Evolutionary conservation across 1,140 invertebrate species (phyloP).

Genomic region (Drosophila triauraria): DNA sequence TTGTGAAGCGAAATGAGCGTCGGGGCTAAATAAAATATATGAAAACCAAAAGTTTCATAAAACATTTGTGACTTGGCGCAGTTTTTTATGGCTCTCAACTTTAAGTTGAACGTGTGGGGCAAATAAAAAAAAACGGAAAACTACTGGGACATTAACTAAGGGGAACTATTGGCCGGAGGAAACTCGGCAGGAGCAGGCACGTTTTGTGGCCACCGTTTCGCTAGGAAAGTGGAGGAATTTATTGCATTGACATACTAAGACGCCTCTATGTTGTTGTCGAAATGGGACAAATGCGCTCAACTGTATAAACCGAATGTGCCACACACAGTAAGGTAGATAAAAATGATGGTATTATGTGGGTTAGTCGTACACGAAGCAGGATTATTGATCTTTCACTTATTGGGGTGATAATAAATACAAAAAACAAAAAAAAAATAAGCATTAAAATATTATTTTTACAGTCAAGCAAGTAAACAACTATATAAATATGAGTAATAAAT

Average conservation of each 20-base stretch:
- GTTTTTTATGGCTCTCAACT: conserved; percentile 74
- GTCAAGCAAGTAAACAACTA: no score
- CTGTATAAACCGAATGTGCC: conserved; percentile 51
- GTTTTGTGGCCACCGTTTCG: conserved; percentile 47
- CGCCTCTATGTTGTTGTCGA: conserved; percentile 62
- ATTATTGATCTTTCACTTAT: conserved; percentile 8
- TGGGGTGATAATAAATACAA: background rate
- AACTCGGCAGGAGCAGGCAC: conserved; percentile 23
- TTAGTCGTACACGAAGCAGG: background rate
- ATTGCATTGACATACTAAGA: conserved; percentile 75
- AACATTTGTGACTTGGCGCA: conserved; percentile 78
- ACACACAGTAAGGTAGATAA: conserved; percentile 2
- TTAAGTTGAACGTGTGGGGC: conserved; percentile 55
- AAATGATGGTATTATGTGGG: conserved; percentile 15
- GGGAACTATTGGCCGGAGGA: conserved; percentile 22
- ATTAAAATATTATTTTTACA: background rate
- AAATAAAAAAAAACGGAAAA: conserved; percentile 5
- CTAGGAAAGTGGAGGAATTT: conserved; percentile 64
- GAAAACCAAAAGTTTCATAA: conserved; percentile 71
- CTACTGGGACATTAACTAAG: conserved; percentile 37
- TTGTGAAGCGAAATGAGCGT: conserved; percentile 63
- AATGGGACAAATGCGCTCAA: conserved; percentile 67
- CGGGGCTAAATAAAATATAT: conserved; percentile 72
- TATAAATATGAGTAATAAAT: no score
- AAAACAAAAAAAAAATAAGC: background rate